A percentile compares a stretch with the other conserved stretches of the same genome.
These are phyloP conservation scores for Chelidonichthys spinosus DNA, from an alignment of 2,797 vertebrate genomes.

Conservation along the genomic window DNA sequence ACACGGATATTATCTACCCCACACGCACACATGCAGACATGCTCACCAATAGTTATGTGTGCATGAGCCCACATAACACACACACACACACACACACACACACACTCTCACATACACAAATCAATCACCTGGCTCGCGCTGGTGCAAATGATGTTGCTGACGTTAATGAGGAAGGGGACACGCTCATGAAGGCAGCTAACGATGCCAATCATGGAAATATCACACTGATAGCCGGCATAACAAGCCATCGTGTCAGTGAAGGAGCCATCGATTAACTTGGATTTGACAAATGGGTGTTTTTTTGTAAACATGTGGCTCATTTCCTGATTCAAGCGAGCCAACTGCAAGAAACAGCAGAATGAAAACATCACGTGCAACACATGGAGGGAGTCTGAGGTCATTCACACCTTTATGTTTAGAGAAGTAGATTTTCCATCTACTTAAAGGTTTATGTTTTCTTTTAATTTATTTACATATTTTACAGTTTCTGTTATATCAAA, in stretches of 20 bases:
- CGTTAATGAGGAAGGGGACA: slow-evolving; percentile 68
- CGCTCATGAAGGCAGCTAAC: slow-evolving; percentile 59
- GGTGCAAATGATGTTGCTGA: slow-evolving; percentile 64
- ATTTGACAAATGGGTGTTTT: neutral
- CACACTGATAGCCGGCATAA: slow-evolving; percentile 44
- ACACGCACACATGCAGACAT: slow-evolving; percentile 22
- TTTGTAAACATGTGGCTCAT: neutral
- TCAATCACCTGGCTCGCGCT: slow-evolving; percentile 58
- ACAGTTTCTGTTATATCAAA: neutral
- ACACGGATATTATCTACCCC: slow-evolving; percentile 46
- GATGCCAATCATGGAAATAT: slow-evolving; percentile 63
- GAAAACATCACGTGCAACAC: slow-evolving; percentile 20
- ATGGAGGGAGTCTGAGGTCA: neutral
- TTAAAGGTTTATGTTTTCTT: neutral
- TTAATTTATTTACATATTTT: neutral
- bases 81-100: slow-evolving; percentile 7
- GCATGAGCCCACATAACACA: slow-evolving; percentile 11
- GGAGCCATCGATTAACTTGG: slow-evolving; percentile 38
- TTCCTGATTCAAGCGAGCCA: neutral
- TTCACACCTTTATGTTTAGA: neutral
- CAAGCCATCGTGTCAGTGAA: slow-evolving; percentile 45
- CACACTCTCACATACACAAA: slow-evolving; percentile 29
- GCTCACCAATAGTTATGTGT: slow-evolving; percentile 18
- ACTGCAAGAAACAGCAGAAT: neutral
- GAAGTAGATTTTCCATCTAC: neutral